Evolutionary conservation across 2,113 vertebrate species (phyloP), one percentile per base, ranked within the genome.

Genomic region (Bambusicola thoracicus): DNA sequence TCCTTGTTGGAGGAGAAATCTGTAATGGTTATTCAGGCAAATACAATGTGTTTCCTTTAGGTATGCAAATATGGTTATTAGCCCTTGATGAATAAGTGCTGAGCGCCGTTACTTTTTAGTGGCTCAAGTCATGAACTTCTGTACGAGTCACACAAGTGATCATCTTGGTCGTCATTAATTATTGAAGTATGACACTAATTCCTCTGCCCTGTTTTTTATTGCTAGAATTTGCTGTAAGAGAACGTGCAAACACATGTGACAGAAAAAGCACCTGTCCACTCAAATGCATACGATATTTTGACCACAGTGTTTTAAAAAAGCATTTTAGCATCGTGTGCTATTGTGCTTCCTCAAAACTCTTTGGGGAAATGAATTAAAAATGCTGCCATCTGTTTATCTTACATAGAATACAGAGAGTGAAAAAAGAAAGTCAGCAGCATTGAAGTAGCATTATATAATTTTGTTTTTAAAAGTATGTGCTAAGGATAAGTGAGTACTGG

Each of bases 351-450:
- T 95, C 70, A 93, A 40, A 96, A 51, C 27, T 89, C 85, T 66
- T 85, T 55, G 63, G 92, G 85, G 88, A 97, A 94, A 89, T 93
- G 61, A 95, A 96, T 96, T 97, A 79, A 88, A 97, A 96, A 63
- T 75, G 36, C 75, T 95, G 58, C 95, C 91, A 93, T 96, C 85
- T 96, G 91, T 94, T 96, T 97, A 85, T 84, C 61, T 96, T 78
- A 44, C 51, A 61, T 93, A 86, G 83, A 84, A 69, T 92, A 30
- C 18, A 0, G 3, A 92, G 78, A 56, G 67, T 67, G 72, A 92
- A 97, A 93, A 75, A 95, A 87, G 67, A 69, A 3, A 77, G 66
- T 24, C 82, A 51, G 25, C 69, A 63, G 56, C 83, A 84, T 79
- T 81, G 73, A 43, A 69, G 48, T 81, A 85, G 61, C 19, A 46